Evolutionary conservation across 2,888 invertebrate species (phyloP), one percentile per base, ranked within the genome.

Genomic region (Pollenia amentaria): DNA sequence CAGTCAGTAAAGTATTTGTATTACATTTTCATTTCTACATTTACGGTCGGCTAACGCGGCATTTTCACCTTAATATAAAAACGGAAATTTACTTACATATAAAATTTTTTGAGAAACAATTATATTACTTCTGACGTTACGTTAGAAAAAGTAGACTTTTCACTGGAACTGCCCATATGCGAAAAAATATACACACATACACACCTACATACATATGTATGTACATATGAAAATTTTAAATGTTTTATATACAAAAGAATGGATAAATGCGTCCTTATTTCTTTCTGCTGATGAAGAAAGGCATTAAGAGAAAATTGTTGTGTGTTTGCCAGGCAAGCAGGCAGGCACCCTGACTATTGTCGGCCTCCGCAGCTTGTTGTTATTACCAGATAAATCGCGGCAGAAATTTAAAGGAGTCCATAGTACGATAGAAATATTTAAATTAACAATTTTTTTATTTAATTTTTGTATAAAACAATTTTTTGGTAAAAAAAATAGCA

Each of bases 211-310:
- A 53, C 16, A 44, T 64, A 29, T 69, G 53, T 69, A 16, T 53
- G 12, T n/a, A 69, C 29, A 29, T 6, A 29, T 29, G 29, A 29
- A 29, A 29, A 29, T 29, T 3, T 29, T 29, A 53, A 64, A 29
- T 64, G 44, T 55, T 18, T 55, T 80, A 21, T 65, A 73, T 57
- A 48, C 55, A 69, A 51, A 65, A 77, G 67, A 16, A n/a, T n/a
- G n/a, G n/a, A 80, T 38, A 14, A 51, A 67, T 69, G 44, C 44
- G 84, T 78, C 84, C 78, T 84, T 84, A 78, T 69, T 78, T 44
- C 29, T 29, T 29, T 29, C 29, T 29, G 29, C 4, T 6, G 38
- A 4, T 44, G 51, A 3, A 51, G 40, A 38, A 12, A 79, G 10
- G 67, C 65, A 79, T 78, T 67, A 73, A 55, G 44, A 53, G 51